A percentile compares a stretch with the other conserved stretches of the same genome.
phyloP scores from a whole-genome alignment of 2,797 vertebrate species.

The Sebastes variabilis region DNA sequence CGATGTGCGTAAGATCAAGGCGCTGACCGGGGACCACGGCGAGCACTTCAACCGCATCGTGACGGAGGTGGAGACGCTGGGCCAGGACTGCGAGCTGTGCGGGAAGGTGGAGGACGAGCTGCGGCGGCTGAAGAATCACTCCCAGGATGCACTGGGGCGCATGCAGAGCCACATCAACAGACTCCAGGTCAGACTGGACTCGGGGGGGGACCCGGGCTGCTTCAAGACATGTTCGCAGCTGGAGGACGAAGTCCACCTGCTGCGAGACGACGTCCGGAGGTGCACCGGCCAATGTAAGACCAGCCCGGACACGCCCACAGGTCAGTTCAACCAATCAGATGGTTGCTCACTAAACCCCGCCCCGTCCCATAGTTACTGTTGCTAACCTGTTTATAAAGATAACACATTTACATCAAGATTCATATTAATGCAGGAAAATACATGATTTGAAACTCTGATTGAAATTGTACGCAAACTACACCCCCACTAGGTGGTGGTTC shows the following conservation, averaged over 20 bases:
- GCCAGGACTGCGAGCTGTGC: conserved; percentile 77
- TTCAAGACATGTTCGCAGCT: conserved; percentile 75
- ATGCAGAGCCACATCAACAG: conserved; percentile 73
- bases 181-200: conserved; percentile 65
- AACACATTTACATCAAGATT: not conserved
- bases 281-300: conserved; percentile 74
- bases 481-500: conserved; percentile 24
- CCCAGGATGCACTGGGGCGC: conserved; percentile 74
- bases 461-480: not conserved
- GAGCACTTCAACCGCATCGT: conserved; percentile 84
- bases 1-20: conserved; percentile 80
- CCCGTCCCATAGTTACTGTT: not conserved
- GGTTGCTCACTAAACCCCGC: not conserved
- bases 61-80: conserved; percentile 77
- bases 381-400: not conserved
- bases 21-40: conserved; percentile 74
- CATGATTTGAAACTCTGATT: not conserved
- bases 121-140: conserved; percentile 78
- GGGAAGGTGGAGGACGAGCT: conserved; percentile 78
- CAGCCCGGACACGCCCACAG: conserved; percentile 41
- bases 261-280: conserved; percentile 71
- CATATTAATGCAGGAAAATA: not conserved
- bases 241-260: conserved; percentile 73
- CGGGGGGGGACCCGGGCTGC: conserved; percentile 63
- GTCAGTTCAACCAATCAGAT: conserved; percentile 13